phyloP scores from a whole-genome alignment of 2,113 vertebrate genomes.

The Dasypus novemcinctus region DNA sequence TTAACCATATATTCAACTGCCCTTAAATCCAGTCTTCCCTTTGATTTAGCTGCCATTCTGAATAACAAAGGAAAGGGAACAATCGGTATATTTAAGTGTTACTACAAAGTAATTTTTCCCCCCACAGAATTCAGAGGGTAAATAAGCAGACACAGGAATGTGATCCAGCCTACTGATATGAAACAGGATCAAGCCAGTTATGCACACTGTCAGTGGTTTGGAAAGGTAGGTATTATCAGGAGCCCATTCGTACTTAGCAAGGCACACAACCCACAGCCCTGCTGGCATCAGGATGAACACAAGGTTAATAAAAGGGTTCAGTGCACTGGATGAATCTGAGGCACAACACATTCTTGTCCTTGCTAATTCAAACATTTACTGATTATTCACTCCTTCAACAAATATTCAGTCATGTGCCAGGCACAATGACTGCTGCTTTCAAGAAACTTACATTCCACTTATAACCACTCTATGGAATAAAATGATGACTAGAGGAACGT shows the following conservation, averaged over 20 bases:
- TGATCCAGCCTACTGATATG: not conserved
- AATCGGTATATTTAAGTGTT: not conserved
- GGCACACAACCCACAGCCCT: not conserved
- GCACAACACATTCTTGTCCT: not conserved
- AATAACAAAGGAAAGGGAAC: not conserved
- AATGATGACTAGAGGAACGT: not conserved
- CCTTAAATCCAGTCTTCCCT: conserved; percentile 20
- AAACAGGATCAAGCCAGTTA: not conserved
- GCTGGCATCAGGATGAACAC: not conserved
- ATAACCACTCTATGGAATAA: not conserved
- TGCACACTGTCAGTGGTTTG: not conserved
- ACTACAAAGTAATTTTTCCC: not conserved
- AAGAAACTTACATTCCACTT: not conserved
- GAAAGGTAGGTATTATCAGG: not conserved
- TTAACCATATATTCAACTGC: conserved; percentile 9
- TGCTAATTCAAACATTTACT: not conserved
- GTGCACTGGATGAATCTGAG: not conserved
- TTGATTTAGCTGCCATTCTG: conserved; percentile 33
- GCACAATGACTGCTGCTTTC: not conserved
- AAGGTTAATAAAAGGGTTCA: not conserved
- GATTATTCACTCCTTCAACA: not conserved
- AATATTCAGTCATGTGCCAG: not conserved
- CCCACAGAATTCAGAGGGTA: not conserved
- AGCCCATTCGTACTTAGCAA: not conserved
- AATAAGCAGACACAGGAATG: not conserved